phyloP scores from a whole-genome alignment of 2,797 vertebrate genomes.

The Thamnophis elegans region DNA sequence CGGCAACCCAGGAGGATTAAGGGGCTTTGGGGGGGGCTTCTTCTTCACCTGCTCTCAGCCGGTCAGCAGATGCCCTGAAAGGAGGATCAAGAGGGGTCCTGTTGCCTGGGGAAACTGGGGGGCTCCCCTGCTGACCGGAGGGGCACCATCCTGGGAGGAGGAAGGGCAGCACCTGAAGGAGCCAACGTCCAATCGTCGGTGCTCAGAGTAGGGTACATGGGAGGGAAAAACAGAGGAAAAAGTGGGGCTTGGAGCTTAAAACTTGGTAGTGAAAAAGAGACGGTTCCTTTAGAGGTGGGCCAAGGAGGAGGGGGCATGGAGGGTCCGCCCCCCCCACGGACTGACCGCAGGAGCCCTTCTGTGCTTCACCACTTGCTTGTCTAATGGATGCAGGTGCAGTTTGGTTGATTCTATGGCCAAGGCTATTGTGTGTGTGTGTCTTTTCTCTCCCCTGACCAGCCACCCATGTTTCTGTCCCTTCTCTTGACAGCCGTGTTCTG shows the following conservation, averaged over 20 bases:
- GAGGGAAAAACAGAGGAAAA: not conserved
- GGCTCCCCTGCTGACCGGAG: not conserved
- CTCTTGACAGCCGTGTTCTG: conserved; percentile 66
- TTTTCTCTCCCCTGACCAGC: conserved; percentile 56
- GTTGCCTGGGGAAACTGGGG: not conserved
- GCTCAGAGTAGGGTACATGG: conserved; percentile 4
- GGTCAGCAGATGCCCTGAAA: not conserved
- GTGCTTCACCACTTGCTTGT: conserved; percentile 23
- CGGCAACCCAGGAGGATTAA: not conserved
- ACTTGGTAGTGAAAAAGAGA: not conserved
- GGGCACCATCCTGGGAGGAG: not conserved
- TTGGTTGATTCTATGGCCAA: conserved; percentile 19
- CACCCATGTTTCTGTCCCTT: conserved; percentile 61
- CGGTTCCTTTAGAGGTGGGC: not conserved
- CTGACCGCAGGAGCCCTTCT: not conserved
- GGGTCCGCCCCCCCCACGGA: not conserved
- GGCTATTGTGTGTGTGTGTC: not conserved
- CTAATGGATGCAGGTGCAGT: not conserved
- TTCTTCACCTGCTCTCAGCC: not conserved
- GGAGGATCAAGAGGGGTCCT: not conserved
- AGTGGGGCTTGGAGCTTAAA: not conserved
- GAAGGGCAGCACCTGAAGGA: not conserved
- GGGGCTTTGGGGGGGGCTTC: not conserved
- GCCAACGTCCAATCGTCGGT: not conserved
- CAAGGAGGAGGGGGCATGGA: rapidly evolving